Conservation (phyloP, 2,888 invertebrate genomes). For the Helobdella robusta region DNA sequence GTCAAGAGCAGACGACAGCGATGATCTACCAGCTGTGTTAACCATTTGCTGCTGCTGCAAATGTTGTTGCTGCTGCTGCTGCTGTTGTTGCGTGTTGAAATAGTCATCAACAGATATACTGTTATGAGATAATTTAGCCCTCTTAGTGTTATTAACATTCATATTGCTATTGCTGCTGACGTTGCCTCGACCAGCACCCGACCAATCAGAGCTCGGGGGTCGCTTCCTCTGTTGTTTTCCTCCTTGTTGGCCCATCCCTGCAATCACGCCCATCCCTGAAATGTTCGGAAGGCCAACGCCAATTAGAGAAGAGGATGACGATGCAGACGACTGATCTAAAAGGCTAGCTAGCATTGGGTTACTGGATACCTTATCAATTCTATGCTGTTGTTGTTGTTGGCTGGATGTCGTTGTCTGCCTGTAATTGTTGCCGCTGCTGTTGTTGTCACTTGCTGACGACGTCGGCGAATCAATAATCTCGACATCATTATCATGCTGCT, state of each 20-base stretch:
- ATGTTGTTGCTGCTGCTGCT: constrained; percentile 5
- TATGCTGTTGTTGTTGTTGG: constrained; percentile 17
- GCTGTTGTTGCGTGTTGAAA: background rate
- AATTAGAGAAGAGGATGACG: background rate
- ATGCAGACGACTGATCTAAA: constrained; percentile 38
- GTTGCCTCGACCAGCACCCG: too few species aligned
- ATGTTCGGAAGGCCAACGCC: background rate
- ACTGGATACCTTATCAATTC: constrained; percentile 36
- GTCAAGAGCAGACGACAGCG: too few species aligned
- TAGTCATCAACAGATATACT: constrained; percentile 9
- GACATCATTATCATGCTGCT: constrained; percentile 19
- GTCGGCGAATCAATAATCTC: constrained; percentile 20
- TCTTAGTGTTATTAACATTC: background rate
- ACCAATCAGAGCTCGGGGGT: too few species aligned
- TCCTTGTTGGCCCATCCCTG: constrained; percentile 3
- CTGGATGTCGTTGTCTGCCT: background rate
- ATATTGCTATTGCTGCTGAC: background rate
- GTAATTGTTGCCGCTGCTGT: constrained; percentile 1
- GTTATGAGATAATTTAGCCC: background rate
- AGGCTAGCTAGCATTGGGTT: constrained; percentile 45
- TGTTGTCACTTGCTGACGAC: constrained; percentile 1
- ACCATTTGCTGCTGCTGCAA: background rate
- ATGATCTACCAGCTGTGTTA: too few species aligned
- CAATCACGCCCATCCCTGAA: background rate
- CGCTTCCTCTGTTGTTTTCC: constrained; percentile 5